Evolutionary conservation across 2,888 invertebrate species (phyloP).

Genomic region (Ischnura elegans): DNA sequence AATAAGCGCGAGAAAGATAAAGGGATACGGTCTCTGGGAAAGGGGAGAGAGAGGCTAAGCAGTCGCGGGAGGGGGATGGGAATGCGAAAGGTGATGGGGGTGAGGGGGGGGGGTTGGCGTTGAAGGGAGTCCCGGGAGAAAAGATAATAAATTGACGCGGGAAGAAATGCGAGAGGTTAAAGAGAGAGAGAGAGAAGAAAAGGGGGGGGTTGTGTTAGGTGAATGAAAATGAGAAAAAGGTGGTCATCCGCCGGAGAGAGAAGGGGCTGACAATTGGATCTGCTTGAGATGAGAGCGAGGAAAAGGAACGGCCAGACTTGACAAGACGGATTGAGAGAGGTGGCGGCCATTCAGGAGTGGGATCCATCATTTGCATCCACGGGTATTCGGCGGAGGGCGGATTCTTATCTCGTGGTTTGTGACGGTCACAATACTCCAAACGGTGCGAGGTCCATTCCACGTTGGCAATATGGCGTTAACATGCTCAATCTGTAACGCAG

Average conservation of each 20-base stretch:
- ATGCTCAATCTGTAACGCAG: too few relatives aligned
- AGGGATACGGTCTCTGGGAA: slow-evolving; percentile 18
- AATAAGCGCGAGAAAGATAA: slow-evolving; percentile 44
- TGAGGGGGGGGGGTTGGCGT: not conserved
- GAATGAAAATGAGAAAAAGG: slow-evolving; percentile 54
- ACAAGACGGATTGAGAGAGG: slow-evolving; percentile 45
- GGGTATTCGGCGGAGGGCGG: not conserved
- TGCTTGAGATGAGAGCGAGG: not conserved
- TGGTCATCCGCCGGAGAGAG: slow-evolving; percentile 45
- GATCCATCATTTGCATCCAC: slow-evolving; percentile 38
- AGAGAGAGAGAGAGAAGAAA: not conserved
- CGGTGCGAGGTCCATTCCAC: not conserved
- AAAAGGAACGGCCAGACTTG: slow-evolving; percentile 45
- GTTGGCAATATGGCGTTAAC: not conserved
- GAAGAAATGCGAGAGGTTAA: slow-evolving; percentile 22
- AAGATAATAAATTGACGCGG: slow-evolving; percentile 61
- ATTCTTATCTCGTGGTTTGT: not conserved
- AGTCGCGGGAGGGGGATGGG: not conserved
- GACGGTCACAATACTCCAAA: not conserved
- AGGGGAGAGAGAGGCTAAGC: not conserved
- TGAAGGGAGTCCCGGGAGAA: not conserved
- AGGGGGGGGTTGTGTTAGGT: not conserved
- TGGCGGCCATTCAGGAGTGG: slow-evolving; percentile 38
- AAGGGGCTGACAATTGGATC: not conserved
- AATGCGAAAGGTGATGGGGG: not conserved